Evolutionary conservation across 2,113 vertebrate genomes (phyloP).

Genomic region (rabbit (Oryctolagus cuniculus)): DNA sequence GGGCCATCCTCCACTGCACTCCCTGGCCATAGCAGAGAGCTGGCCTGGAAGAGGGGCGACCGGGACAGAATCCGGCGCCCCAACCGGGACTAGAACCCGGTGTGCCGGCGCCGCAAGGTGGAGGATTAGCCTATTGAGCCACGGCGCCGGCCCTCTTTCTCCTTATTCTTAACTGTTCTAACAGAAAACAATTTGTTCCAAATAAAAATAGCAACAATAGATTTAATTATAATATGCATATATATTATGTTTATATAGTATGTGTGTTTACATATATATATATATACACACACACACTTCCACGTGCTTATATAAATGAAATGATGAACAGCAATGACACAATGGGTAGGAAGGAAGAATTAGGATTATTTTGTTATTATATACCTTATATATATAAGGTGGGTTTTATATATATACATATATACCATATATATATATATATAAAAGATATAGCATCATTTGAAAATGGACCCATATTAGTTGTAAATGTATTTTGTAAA

Average conservation of each 20-base stretch:
- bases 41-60: too few species aligned
- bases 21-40: too few species aligned
- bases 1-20: too few species aligned
- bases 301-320: neutral
- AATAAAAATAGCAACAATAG: neutral
- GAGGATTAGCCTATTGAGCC: too few species aligned
- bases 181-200: neutral
- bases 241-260: neutral
- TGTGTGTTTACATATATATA: too few species aligned
- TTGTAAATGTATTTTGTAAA: neutral
- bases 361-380: neutral
- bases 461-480: neutral
- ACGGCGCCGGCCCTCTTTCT: too few species aligned
- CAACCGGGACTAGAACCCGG: too few species aligned
- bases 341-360: neutral
- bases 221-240: neutral
- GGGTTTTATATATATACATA: too few species aligned
- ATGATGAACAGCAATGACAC: neutral
- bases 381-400: too few species aligned
- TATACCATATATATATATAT: too few species aligned
- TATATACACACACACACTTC: neutral
- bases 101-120: too few species aligned
- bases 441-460: neutral
- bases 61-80: too few species aligned
- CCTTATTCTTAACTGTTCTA: neutral